Percentiles rank a stretch among this genome's conserved stretches.
phyloP scores from a whole-genome alignment of 2,888 invertebrate species.

The Limnephilus lunatus region DNA sequence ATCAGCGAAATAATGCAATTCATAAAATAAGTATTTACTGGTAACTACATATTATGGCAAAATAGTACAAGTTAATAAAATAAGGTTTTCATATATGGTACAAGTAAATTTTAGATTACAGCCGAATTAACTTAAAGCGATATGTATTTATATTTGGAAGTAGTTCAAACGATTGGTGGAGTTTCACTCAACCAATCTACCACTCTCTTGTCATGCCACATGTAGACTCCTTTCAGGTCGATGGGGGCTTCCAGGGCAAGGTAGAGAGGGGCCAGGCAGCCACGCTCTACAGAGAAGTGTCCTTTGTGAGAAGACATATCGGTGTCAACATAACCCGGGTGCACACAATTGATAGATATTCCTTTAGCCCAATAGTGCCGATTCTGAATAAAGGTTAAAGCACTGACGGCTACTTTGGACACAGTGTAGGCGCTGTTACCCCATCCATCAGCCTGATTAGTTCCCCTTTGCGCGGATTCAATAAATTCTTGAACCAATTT shows the following conservation, averaged over 20 bases:
- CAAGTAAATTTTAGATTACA: too few relatives aligned
- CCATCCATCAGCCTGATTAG: slow-evolving; percentile 76
- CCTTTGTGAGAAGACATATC: slow-evolving; percentile 82
- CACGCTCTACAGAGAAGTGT: slow-evolving; percentile 73
- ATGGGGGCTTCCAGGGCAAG: slow-evolving; percentile 76
- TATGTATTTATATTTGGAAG: not conserved
- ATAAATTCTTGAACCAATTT: slow-evolving; percentile 83
- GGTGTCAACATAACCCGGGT: slow-evolving; percentile 83
- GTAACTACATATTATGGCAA: slow-evolving; percentile 2
- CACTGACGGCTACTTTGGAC: slow-evolving; percentile 86
- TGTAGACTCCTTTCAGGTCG: slow-evolving; percentile 76
- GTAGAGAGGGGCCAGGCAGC: slow-evolving; percentile 76
- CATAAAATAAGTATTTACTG: not conserved
- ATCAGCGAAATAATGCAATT: not conserved
- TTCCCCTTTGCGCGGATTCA: slow-evolving; percentile 76
- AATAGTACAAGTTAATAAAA: not conserved
- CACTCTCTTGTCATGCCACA: slow-evolving; percentile 75
- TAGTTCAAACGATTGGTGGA: slow-evolving; percentile 2
- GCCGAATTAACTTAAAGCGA: not conserved
- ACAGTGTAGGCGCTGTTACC: slow-evolving; percentile 81
- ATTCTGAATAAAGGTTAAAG: slow-evolving; percentile 83
- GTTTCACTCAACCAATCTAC: slow-evolving; percentile 72
- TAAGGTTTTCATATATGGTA: not conserved
- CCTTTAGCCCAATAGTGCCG: slow-evolving; percentile 71
- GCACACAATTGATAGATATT: slow-evolving; percentile 78